phyloP scores from a whole-genome alignment of 2,113 vertebrate genomes.

The Xiphias gladius region DNA sequence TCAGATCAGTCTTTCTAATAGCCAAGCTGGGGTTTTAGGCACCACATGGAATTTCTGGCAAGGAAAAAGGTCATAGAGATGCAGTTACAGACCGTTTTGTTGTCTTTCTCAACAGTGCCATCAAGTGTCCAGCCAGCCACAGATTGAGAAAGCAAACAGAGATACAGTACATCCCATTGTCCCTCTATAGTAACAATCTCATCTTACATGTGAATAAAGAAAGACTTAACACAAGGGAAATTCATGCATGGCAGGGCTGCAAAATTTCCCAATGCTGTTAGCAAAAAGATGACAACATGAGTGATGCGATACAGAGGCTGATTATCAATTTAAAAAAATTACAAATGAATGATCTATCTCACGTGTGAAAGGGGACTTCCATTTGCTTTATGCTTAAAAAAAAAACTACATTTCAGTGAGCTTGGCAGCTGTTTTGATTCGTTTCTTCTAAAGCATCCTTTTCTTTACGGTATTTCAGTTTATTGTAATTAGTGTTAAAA shows the following conservation, averaged over 20 bases:
- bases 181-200: background rate
- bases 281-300: background rate
- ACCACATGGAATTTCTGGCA: slow-evolving; percentile 38
- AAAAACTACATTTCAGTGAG: background rate
- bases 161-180: slow-evolving; percentile 9
- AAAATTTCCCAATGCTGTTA: background rate
- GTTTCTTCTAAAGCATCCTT: background rate
- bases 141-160: background rate
- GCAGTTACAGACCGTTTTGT: slow-evolving; percentile 29
- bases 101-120: slow-evolving; percentile 79
- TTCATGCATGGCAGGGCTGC: background rate
- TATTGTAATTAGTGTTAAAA: slow-evolving; percentile 56
- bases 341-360: background rate
- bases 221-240: background rate
- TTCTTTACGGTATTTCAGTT: slow-evolving; percentile 21
- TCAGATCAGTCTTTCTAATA: slow-evolving; percentile 13
- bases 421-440: background rate
- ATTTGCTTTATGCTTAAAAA: background rate
- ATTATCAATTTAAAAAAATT: background rate
- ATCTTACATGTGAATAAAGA: background rate
- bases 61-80: slow-evolving; percentile 63
- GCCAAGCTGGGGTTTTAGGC: slow-evolving; percentile 50
- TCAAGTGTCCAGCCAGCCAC: slow-evolving; percentile 72
- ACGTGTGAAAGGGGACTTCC: background rate
- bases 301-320: background rate